A percentile compares a stretch with the other conserved stretches of the same genome.
Conservation (phyloP, 2,888 invertebrate species). For the Zele albiditarsus region DNA sequence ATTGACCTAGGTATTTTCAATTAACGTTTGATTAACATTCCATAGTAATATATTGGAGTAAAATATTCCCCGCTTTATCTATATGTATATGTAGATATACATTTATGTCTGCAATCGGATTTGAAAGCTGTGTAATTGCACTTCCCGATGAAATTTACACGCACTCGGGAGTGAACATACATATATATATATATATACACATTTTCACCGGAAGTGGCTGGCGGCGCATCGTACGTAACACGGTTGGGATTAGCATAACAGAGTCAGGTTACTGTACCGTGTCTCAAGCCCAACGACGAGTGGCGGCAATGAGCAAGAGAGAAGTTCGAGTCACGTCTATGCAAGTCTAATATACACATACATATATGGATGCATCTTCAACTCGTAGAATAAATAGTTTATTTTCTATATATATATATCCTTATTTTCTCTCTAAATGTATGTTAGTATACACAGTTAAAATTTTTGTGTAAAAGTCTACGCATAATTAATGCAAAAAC, state of each 20-base stretch:
- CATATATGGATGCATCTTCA: conserved; percentile 6
- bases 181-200: not conserved
- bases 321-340: not conserved
- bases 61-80: not conserved
- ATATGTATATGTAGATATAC: not conserved
- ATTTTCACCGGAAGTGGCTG: conserved; percentile 29
- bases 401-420: too few species aligned
- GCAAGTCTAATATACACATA: conserved; percentile 9
- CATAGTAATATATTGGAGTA: not conserved
- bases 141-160: conserved; percentile 30
- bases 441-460: too few species aligned
- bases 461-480: too few species aligned
- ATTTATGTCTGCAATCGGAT: conserved; percentile 3
- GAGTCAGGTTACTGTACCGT: conserved; percentile 53
- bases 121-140: conserved; percentile 28
- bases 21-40: not conserved
- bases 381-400: not conserved
- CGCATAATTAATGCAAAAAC: too few species aligned
- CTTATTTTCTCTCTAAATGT: too few species aligned
- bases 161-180: conserved; percentile 9
- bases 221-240: conserved; percentile 32
- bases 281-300: conserved; percentile 10
- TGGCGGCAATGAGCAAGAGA: not conserved
- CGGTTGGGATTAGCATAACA: conserved; percentile 57
- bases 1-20: not conserved